These are phyloP conservation scores for Seriola quinqueradiata DNA, from an alignment of 2,113 vertebrate genomes.

Conservation along the genomic window DNA sequence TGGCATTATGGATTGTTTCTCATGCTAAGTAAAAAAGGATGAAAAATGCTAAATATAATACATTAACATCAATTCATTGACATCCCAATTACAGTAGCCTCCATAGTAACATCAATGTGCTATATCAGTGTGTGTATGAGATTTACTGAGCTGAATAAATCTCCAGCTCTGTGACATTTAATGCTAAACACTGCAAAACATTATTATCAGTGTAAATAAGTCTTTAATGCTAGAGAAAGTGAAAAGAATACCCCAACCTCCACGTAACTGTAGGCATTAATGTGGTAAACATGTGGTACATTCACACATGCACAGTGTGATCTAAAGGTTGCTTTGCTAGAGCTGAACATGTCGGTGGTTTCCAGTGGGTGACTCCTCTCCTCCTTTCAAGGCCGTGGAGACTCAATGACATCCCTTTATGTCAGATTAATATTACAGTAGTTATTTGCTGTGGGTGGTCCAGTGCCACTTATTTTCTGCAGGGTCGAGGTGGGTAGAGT, in stretches of 20 bases:
- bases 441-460: conserved; percentile 64
- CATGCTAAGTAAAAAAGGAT: not conserved
- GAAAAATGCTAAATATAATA: conserved; percentile 40
- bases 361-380: conserved; percentile 34
- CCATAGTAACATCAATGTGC: conserved; percentile 28
- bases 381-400: conserved; percentile 40
- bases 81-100: not conserved
- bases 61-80: conserved; percentile 5
- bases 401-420: conserved; percentile 61
- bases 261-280: conserved; percentile 28
- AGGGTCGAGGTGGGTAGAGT: conserved; percentile 23
- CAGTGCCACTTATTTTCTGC: conserved; percentile 56
- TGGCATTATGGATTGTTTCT: conserved; percentile 35
- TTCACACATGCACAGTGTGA: conserved; percentile 4
- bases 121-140: conserved; percentile 17
- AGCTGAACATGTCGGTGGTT: conserved; percentile 45
- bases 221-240: conserved; percentile 27
- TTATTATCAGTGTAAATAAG: conserved; percentile 64
- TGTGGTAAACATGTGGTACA: conserved; percentile 1
- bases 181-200: conserved; percentile 57
- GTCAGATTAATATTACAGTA: conserved; percentile 65
- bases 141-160: conserved; percentile 11
- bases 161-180: conserved; percentile 32
- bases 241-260: not conserved
- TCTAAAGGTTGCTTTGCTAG: conserved; percentile 41